phyloP scores from a whole-genome alignment of 2,888 invertebrate species.

The Andrena dorsata region DNA sequence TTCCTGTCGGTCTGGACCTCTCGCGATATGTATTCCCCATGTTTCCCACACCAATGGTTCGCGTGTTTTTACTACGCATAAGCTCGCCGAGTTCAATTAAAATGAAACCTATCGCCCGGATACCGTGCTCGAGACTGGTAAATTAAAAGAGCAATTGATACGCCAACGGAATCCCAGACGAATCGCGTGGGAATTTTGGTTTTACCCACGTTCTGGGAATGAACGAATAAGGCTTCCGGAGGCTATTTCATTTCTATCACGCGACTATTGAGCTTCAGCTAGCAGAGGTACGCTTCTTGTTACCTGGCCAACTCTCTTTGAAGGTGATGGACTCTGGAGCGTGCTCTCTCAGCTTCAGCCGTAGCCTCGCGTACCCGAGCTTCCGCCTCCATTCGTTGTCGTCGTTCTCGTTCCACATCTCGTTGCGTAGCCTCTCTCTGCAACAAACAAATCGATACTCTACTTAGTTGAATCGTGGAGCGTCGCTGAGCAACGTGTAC shows the following conservation, averaged over 20 bases:
- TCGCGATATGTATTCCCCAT: slow-evolving; percentile 17
- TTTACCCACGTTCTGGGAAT: background rate
- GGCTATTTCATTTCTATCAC: background rate
- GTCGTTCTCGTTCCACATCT: slow-evolving; percentile 85
- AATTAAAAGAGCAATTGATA: slow-evolving; percentile 44
- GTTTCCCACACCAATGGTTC: slow-evolving; percentile 7
- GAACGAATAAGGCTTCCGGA: background rate
- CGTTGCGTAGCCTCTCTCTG: slow-evolving; percentile 87
- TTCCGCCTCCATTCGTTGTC: slow-evolving; percentile 85
- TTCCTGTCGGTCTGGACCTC: background rate
- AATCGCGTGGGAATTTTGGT: slow-evolving; percentile 1
- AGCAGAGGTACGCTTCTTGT: slow-evolving; percentile 5
- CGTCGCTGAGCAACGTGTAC: no score
- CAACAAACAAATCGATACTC: slow-evolving; percentile 76
- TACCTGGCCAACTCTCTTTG: slow-evolving; percentile 85
- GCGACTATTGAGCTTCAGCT: background rate
- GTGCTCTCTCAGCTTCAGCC: slow-evolving; percentile 84
- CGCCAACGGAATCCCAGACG: background rate
- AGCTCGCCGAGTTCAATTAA: slow-evolving; percentile 42
- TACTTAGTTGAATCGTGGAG: background rate
- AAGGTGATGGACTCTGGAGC: slow-evolving; percentile 83
- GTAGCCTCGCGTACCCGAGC: slow-evolving; percentile 84
- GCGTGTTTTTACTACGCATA: slow-evolving; percentile 3
- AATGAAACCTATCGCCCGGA: slow-evolving; percentile 37
- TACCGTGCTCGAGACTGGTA: background rate